Conservation (phyloP, 1,140 invertebrate species). For the Aplysia californica region DNA sequence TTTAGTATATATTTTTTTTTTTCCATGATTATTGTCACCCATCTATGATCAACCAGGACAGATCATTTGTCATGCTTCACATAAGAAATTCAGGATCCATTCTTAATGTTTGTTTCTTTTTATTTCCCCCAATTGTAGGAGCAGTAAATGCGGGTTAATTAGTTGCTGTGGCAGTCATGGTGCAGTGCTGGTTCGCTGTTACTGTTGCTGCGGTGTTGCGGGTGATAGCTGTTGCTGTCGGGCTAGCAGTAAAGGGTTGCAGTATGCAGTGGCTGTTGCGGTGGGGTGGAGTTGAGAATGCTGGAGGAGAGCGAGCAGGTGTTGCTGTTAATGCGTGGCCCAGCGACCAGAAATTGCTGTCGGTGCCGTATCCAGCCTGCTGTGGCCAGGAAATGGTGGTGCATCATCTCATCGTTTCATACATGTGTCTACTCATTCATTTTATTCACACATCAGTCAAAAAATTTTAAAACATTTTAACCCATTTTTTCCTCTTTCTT, state of each 20-base stretch:
- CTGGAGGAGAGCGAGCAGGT: slow-evolving; percentile 12
- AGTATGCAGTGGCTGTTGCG: no score
- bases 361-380: no score
- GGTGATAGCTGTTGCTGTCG: neutral
- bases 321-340: slow-evolving; percentile 1
- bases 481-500: no score
- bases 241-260: no score
- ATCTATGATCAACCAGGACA: neutral
- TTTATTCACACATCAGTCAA: no score
- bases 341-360: no score
- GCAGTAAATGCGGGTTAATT: slow-evolving; percentile 38
- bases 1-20: neutral
- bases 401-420: no score
- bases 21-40: neutral
- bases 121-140: slow-evolving; percentile 47
- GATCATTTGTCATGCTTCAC: neutral
- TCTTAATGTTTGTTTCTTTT: slow-evolving; percentile 34
- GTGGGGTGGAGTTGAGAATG: slow-evolving; percentile 10
- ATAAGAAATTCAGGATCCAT: neutral
- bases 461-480: no score
- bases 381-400: no score
- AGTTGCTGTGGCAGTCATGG: slow-evolving; percentile 36
- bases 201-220: slow-evolving; percentile 1
- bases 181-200: slow-evolving; percentile 28
- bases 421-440: no score